phyloP scores from a whole-genome alignment of 2,797 vertebrate species.

The Alosa sapidissima region DNA sequence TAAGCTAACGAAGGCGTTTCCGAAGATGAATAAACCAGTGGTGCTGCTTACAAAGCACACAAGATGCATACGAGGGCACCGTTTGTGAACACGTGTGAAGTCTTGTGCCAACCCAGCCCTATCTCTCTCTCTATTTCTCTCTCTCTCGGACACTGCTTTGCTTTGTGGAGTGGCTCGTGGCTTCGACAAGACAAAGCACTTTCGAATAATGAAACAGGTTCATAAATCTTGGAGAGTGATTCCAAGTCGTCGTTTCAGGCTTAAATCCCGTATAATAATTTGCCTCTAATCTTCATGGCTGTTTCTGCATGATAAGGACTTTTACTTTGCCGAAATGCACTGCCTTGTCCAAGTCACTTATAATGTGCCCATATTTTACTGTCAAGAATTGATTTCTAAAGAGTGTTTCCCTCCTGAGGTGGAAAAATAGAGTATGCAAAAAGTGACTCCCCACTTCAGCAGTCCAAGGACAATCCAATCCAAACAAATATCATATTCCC shows the following conservation, averaged over 20 bases:
- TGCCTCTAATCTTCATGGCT: slow-evolving; percentile 55
- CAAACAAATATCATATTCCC: slow-evolving; percentile 30
- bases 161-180: neutral
- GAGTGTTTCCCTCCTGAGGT: neutral
- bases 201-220: slow-evolving; percentile 50
- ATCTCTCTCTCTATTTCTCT: neutral
- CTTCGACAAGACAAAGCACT: slow-evolving; percentile 50
- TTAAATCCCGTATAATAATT: slow-evolving; percentile 57
- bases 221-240: slow-evolving; percentile 53
- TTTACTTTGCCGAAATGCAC: slow-evolving; percentile 42
- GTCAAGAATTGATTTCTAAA: slow-evolving; percentile 49
- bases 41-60: neutral
- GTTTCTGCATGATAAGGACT: slow-evolving; percentile 58
- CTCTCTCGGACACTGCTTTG: neutral
- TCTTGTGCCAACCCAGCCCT: neutral
- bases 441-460: neutral
- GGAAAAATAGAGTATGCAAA: neutral
- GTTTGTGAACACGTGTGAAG: neutral
- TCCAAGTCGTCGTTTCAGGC: slow-evolving; percentile 40
- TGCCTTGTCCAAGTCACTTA: slow-evolving; percentile 41
- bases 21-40: neutral
- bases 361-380: slow-evolving; percentile 56
- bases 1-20: neutral
- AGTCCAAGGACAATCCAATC: slow-evolving; percentile 36
- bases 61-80: neutral